A percentile compares a stretch with the other conserved stretches of the same genome.
phyloP scores from a whole-genome alignment of 2,797 vertebrate genomes.

The Notolabrus celidotus region DNA sequence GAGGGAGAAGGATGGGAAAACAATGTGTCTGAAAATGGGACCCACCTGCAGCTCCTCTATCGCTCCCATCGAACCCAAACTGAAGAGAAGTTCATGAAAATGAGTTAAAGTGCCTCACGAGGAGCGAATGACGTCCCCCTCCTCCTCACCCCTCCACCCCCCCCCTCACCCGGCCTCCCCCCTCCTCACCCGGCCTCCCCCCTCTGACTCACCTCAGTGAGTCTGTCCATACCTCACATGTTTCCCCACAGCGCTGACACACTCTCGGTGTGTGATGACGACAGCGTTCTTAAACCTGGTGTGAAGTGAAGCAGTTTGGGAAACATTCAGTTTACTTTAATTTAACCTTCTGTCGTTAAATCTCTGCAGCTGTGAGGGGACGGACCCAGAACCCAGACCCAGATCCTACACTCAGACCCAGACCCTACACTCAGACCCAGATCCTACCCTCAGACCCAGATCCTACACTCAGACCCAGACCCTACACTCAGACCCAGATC shows the following conservation, averaged over 20 bases:
- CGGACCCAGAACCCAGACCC: too few species aligned
- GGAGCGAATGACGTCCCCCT: constrained; percentile 60
- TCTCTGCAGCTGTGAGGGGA: not conserved
- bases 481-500: too few species aligned
- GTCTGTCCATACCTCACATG: constrained; percentile 57
- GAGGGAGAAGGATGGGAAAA: constrained; percentile 71
- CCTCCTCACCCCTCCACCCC: not conserved
- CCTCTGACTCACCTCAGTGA: constrained; percentile 53
- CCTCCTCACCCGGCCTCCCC: not conserved
- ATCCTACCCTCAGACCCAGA: too few species aligned
- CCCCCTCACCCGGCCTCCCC: constrained; percentile 4
- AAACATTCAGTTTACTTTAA: not conserved
- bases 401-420: too few species aligned
- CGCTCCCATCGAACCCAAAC: constrained; percentile 50
- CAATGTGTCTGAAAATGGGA: constrained; percentile 70
- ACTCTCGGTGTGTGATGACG: constrained; percentile 18
- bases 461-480: too few species aligned
- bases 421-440: too few species aligned
- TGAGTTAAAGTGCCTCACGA: constrained; percentile 73
- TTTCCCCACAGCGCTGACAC: constrained; percentile 13
- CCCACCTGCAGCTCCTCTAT: constrained; percentile 76
- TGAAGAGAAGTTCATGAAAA: constrained; percentile 72
- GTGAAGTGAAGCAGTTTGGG: not conserved
- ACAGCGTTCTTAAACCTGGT: constrained; percentile 17
- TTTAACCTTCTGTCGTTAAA: not conserved